Evolutionary conservation across 2,797 vertebrate species (phyloP), one percentile per base, ranked within the genome.

Genomic region (Channa striata): DNA sequence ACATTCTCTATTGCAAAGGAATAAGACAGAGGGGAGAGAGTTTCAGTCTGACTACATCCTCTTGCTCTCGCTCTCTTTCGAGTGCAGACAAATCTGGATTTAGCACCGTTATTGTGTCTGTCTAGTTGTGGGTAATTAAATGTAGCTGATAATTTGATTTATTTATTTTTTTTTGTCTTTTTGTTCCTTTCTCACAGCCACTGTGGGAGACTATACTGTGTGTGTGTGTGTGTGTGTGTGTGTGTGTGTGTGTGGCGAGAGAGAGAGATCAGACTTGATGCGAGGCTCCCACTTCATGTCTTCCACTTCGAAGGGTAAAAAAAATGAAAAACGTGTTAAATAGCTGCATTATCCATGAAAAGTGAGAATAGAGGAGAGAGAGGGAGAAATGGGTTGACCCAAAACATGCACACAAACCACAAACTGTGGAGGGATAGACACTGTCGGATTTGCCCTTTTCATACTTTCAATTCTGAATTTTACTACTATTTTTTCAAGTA

Each of bases 61-160:
- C 54, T 46, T 16, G n/a, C 72, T 52, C 52, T 70, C 78, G 68
- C 39, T 72, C 65, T 61, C 61, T 67, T 63, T 78, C 25, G 21
- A 80, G 83, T 39, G 51, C 69, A 90, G 87, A 89, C 88, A 88
- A 92, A 91, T 87, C 87, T 91, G 88, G 85, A 89, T 92, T 90
- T 85, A 86, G 87, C 85, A 77, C 77, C 72, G 83, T 83, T 88
- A 91, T 91, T 91, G 82, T 88, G 83, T 79, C 83, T 87, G 84
- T 85, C 82, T 81, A 81, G 83, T 88, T 86, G 83, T 80, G 80
- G 87, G 86, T 92, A 93, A 93, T 93, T 93, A 93, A 92, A 92
- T 91, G 90, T 78, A 80, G 89, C 89, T 78, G 83, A 91, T 92
- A 84, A 91, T 91, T 87, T 87, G 84, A 92, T 93, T 87, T 89